These are phyloP conservation scores for Hypomecis atomaria DNA, from an alignment of 2,888 invertebrate genomes.

Conservation along the genomic window DNA sequence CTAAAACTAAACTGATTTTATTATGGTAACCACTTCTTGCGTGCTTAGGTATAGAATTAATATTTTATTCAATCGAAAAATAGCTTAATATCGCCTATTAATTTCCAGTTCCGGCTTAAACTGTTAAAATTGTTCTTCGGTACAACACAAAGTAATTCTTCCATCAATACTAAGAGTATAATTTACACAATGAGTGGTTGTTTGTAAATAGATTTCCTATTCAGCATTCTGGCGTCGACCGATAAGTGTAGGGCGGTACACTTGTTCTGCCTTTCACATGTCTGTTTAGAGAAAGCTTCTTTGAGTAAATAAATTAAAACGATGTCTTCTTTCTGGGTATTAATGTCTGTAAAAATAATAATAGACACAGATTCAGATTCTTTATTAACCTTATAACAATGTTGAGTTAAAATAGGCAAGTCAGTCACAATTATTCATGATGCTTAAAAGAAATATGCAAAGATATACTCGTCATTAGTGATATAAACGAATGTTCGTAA, in stretches of 20 bases:
- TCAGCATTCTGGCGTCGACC: constrained; percentile 24
- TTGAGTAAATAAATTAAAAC: neutral
- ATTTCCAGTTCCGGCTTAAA: neutral
- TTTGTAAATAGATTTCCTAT: constrained; percentile 29
- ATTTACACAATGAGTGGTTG: constrained; percentile 30
- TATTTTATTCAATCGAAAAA: neutral
- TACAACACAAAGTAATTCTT: constrained; percentile 19
- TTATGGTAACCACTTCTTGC: too few species aligned
- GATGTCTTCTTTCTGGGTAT: neutral
- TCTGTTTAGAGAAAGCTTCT: neutral
- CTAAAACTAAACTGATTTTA: too few species aligned
- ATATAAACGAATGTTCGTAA: too few species aligned
- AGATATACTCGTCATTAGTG: too few species aligned
- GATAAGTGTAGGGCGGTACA: constrained; percentile 33
- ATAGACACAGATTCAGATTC: too few species aligned
- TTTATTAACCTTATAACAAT: too few species aligned
- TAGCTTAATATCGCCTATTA: neutral
- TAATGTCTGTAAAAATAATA: too few species aligned
- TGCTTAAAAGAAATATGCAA: too few species aligned
- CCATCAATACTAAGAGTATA: constrained; percentile 25
- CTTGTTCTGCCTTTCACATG: constrained; percentile 17
- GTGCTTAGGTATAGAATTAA: too few species aligned
- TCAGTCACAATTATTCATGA: too few species aligned
- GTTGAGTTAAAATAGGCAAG: too few species aligned
- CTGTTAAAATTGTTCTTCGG: constrained; percentile 10